Evolutionary conservation across 2,113 vertebrate species (phyloP), one percentile per base, ranked within the genome.

Genomic region (Muntiacus reevesi): DNA sequence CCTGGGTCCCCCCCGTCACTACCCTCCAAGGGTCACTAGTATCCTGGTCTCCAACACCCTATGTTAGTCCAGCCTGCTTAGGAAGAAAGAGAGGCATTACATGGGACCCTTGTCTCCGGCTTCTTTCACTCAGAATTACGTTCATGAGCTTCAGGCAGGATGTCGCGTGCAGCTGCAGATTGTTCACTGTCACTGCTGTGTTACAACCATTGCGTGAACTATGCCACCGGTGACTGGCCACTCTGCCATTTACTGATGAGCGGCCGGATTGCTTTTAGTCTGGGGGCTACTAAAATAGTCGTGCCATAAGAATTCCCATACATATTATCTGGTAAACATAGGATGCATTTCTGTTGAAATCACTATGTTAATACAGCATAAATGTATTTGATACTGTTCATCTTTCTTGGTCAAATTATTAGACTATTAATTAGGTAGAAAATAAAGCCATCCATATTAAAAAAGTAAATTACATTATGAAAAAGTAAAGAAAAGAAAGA

Each of bases 361-460:
- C 17, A 91, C 96, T 92, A 96, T 74, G n/a, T 95, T 91, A 97
- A 96, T 93, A 84, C 6, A 87, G 57, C 60, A 88, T 30, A 50
- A 71, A 89, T 91, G 25, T 85, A 76, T 91, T 95, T 97, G 54
- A 64, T 93, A 88, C 64, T 89, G 82, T 13, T 88, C 23, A 86
- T 64, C 15, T 50, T 84, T 97, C 74, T 93, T 93, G 33, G 30
- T 94, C 86, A 96, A 81, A 25, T 79, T 57, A 13, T n/a, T n/a
- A 92, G 78, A 64, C 86, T 92, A 71, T 81, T 97, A 92, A 64
- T 86, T 97, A 92, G 92, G 52, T 19, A 95, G 78, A 95, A 96
- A 98, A 96, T 30, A 97, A 98, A 97, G 17, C 4, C 15, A 81
- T 36, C 1, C 0, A 87, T 23, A 33, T 81, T 86, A 36, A 55